Evolutionary conservation across 2,797 vertebrate genomes (phyloP).

Genomic region (Sebastes cheni): DNA sequence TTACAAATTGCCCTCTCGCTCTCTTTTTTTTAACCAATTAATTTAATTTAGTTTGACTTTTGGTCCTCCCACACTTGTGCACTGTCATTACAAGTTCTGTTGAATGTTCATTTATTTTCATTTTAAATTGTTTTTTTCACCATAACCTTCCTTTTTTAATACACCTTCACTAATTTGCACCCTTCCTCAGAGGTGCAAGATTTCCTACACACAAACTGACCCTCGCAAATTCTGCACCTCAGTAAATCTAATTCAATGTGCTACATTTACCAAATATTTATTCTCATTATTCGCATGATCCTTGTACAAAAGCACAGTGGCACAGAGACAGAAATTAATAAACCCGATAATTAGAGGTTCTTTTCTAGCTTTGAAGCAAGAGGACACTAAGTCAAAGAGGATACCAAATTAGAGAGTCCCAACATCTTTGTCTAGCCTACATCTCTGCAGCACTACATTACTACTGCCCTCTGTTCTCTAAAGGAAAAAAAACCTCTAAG

Average conservation of each 20-base stretch:
- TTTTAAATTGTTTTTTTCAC: no score
- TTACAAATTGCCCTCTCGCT: not conserved
- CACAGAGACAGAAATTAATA: not conserved
- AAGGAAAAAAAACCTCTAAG: not conserved
- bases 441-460: not conserved
- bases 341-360: not conserved
- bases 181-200: accelerated
- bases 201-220: accelerated
- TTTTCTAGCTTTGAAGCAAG: not conserved
- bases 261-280: not conserved
- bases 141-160: no score
- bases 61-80: no score
- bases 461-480: not conserved
- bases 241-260: not conserved
- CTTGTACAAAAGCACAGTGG: not conserved
- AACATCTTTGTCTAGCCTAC: not conserved
- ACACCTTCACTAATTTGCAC: no score
- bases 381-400: not conserved
- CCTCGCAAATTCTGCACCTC: not conserved
- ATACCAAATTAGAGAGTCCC: not conserved
- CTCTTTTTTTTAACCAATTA: no score
- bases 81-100: no score
- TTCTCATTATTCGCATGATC: not conserved
- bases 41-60: no score
- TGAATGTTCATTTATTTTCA: accelerated